These are phyloP conservation scores for Illadopsis cleaveri DNA, from an alignment of 2,113 vertebrate species.

Conservation along the genomic window DNA sequence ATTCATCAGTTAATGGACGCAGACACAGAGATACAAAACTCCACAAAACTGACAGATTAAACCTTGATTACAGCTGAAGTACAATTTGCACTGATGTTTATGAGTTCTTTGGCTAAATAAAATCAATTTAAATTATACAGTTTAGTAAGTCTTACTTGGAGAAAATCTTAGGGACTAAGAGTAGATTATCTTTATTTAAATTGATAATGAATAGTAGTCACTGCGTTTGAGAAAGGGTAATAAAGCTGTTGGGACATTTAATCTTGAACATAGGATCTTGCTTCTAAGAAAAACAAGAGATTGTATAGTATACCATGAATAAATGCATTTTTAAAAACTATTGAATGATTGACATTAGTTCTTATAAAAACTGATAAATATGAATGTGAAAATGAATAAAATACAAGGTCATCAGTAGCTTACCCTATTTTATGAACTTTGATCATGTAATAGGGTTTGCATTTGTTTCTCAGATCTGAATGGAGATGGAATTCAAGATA, in stretches of 20 bases:
- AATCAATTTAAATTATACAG: background rate
- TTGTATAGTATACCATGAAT: conserved; percentile 2
- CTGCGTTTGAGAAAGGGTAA: background rate
- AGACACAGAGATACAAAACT: fast-evolving
- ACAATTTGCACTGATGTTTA: background rate
- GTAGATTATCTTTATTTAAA: background rate
- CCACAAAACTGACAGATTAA: background rate
- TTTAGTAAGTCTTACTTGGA: background rate
- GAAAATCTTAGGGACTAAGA: background rate
- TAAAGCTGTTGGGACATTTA: conserved; percentile 56
- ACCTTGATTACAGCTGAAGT: background rate
- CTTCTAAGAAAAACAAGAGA: conserved; percentile 9
- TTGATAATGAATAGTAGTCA: background rate
- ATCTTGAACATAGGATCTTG: conserved; percentile 3
- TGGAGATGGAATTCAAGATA: conserved; percentile 91
- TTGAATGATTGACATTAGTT: conserved; percentile 64
- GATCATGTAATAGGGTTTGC: conserved; percentile 76
- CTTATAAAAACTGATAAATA: conserved; percentile 78
- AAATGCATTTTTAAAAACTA: conserved; percentile 31
- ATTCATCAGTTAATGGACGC: background rate
- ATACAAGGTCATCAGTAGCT: conserved; percentile 85
- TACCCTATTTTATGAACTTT: conserved; percentile 79
- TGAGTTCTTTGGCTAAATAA: background rate
- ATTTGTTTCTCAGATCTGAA: conserved; percentile 81
- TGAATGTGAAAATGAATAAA: conserved; percentile 89